Conservation (phyloP, 2,888 invertebrate species). For the Neoitamus cyanurus region DNA sequence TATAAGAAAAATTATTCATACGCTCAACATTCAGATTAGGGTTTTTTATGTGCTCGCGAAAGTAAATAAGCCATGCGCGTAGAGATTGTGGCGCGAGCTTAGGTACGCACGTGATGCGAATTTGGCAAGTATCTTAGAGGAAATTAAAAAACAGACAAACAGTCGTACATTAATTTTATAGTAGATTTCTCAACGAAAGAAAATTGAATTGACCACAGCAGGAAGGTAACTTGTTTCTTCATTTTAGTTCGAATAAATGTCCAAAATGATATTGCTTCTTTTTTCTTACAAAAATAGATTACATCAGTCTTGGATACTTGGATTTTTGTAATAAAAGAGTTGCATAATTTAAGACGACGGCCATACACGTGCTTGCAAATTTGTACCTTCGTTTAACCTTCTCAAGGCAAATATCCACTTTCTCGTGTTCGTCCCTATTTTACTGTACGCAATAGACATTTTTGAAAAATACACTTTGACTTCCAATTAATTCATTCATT, state of each 20-base stretch:
- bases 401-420: neutral
- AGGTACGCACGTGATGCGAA: neutral
- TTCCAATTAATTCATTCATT: no score
- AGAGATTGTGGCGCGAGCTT: neutral
- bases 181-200: neutral
- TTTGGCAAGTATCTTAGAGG: neutral
- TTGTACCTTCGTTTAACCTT: neutral
- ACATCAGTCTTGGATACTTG: neutral
- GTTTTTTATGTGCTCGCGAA: neutral
- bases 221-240: neutral
- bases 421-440: neutral
- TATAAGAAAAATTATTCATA: neutral
- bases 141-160: neutral
- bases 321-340: neutral
- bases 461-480: no score
- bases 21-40: neutral
- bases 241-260: neutral
- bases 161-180: neutral
- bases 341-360: neutral
- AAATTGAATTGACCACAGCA: neutral
- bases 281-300: neutral
- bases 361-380: neutral
- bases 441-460: no score
- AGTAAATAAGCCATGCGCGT: neutral
- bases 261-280: neutral